Base-by-base conservation (phyloP, 2,888 invertebrate species). In the Steinernema carpocapsae region DNA sequence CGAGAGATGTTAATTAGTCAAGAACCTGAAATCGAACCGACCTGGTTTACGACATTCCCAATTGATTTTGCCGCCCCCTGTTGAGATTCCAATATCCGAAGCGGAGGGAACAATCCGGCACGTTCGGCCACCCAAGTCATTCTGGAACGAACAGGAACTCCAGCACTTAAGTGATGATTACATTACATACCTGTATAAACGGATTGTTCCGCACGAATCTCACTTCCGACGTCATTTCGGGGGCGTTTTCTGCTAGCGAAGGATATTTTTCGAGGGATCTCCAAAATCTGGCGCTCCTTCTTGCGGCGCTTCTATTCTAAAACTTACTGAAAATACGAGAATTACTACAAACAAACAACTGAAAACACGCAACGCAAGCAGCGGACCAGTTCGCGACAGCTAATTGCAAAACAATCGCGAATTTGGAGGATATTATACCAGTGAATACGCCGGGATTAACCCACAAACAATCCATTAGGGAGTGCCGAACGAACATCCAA, bases 41-140 rank as follows among this genome's bases (percentile, higher is more conserved):
- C 64, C 29, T 3, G 64, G 7, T 64, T 64, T 64, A 64, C 64
- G 64, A 64, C 64, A 64, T 19, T 64, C 29, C 64, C 64, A 64
- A 64, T 64, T 64, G 37, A 64, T 64, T 64, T 32, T 32, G 29
- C 64, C 32, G 17, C 64, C 64, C n/a, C 29, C 32, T 37, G 37
- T 37, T 17, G 64, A 64, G 64, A 64, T 64, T 64, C 32, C 64
- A 64, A 64, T 22, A 17, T 1, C 17, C 37, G 64, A 64, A 29
- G 64, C 64, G 14, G 64, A 64, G 32, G 64, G 64, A 64, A 64
- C 64, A 32, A 64, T 32, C 32, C 64, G 64, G 37, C 64, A 64
- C 17, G 32, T 37, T 26, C 64, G 64, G 32, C 29, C 32, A 64
- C 64, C 64, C 17, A 64, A 32, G 64, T 64, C 64, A 19, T 64